phyloP scores from a whole-genome alignment of 2,797 vertebrate species.

The Pangasius djambal region DNA sequence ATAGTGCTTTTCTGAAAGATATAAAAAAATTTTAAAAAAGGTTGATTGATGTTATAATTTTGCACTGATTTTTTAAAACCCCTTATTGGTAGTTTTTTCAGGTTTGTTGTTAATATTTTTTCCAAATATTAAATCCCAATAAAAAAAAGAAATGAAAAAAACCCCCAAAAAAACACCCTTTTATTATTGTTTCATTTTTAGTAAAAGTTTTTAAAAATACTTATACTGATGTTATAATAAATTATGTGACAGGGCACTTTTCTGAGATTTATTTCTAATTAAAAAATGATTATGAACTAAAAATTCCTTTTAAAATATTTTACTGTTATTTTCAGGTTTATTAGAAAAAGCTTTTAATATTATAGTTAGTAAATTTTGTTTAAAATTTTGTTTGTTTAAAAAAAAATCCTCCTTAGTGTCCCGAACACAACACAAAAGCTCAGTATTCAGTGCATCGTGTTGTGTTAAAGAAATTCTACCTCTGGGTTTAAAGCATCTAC shows the following conservation, averaged over 20 bases:
- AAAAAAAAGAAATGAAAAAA: neutral
- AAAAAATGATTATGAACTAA: neutral
- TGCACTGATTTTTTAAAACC: too few relatives aligned
- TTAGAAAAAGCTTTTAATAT: neutral
- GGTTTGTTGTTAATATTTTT: neutral
- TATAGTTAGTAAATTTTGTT: neutral
- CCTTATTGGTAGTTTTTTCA: too few relatives aligned
- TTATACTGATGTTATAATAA: neutral
- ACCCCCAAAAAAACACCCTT: too few relatives aligned
- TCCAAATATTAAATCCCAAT: neutral
- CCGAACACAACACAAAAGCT: neutral
- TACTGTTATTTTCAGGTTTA: neutral
- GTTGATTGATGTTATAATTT: too few relatives aligned
- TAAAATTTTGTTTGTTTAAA: neutral
- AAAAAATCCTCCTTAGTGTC: neutral
- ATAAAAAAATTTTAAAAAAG: too few relatives aligned
- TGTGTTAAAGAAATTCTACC: neutral
- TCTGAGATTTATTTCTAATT: neutral
- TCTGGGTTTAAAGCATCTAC: neutral
- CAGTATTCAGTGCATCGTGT: too few relatives aligned
- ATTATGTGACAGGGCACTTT: neutral
- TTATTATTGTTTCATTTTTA: neutral
- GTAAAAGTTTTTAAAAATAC: neutral
- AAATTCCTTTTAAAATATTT: too few relatives aligned
- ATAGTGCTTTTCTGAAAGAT: too few relatives aligned